phyloP scores from a whole-genome alignment of 2,888 invertebrate genomes.

The Ditula angustiorana region DNA sequence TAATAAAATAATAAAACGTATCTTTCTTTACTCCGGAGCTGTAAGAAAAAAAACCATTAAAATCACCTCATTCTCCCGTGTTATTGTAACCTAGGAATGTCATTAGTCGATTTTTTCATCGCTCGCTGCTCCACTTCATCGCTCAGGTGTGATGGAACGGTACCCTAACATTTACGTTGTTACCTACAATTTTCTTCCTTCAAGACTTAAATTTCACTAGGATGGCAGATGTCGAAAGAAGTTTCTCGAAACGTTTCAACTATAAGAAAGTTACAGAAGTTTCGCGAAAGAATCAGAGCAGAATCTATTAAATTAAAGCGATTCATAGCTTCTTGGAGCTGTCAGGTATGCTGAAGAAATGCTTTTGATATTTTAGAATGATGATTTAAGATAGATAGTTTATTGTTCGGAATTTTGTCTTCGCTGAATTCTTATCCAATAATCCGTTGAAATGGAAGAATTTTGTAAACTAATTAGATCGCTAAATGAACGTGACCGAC shows the following conservation, averaged over 20 bases:
- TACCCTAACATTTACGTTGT: not conserved
- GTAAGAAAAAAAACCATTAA: too few species aligned
- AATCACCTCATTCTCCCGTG: too few species aligned
- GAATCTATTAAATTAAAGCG: constrained; percentile 1
- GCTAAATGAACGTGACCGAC: too few species aligned
- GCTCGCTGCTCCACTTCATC: too few species aligned
- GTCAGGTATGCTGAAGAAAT: not conserved
- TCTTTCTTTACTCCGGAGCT: too few species aligned
- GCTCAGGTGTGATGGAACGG: too few species aligned
- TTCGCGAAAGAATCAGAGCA: not conserved
- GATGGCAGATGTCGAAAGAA: not conserved
- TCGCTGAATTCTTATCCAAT: not conserved
- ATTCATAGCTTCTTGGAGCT: not conserved
- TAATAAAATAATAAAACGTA: too few species aligned
- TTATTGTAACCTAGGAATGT: too few species aligned
- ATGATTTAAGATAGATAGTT: not conserved
- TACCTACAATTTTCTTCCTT: not conserved
- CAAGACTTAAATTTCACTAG: not conserved
- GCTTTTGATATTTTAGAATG: not conserved
- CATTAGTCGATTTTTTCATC: too few species aligned
- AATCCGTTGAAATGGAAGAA: too few species aligned
- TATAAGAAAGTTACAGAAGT: not conserved
- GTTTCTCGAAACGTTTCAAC: not conserved
- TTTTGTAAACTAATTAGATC: too few species aligned
- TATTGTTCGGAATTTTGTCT: not conserved